phyloP scores from a whole-genome alignment of 2,888 invertebrate genomes.

The Odiellus spinosus region DNA sequence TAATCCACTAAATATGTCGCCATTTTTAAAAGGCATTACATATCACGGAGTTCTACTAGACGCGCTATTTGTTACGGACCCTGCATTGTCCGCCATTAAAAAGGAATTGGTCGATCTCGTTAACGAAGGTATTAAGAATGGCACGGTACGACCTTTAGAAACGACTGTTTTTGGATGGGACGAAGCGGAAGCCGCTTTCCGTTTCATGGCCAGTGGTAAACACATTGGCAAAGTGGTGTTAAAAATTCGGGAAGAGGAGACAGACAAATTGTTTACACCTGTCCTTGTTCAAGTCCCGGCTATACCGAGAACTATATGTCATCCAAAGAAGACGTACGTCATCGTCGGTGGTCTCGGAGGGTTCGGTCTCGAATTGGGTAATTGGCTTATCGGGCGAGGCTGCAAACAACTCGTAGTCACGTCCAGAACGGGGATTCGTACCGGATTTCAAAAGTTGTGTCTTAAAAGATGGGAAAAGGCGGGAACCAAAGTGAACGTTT shows the following conservation, averaged over 20 bases:
- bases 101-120: constrained; percentile 36
- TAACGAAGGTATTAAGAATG: constrained; percentile 32
- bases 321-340: constrained; percentile 35
- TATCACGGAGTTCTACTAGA: constrained; percentile 39
- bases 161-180: constrained; percentile 31
- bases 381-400: constrained; percentile 76
- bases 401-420: constrained; percentile 69
- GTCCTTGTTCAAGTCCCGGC: constrained; percentile 43
- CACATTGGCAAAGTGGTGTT: constrained; percentile 39
- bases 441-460: constrained; percentile 81
- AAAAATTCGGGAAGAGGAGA: constrained; percentile 64
- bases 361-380: constrained; percentile 82
- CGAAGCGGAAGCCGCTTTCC: constrained; percentile 34
- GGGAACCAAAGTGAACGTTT: constrained; percentile 49
- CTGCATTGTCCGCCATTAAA: constrained; percentile 28
- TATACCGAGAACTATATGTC: constrained; percentile 63
- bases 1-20: constrained; percentile 43
- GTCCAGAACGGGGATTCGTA: constrained; percentile 73
- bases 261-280: constrained; percentile 40
- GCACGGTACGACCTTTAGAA: constrained; percentile 35
- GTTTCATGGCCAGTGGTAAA: constrained; percentile 39
- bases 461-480: constrained; percentile 46
- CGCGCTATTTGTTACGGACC: constrained; percentile 29
- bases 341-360: constrained; percentile 72
- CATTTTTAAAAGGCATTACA: constrained; percentile 36